phyloP scores from a whole-genome alignment of 2,113 vertebrate species.

The Pterocles burchelli region DNA sequence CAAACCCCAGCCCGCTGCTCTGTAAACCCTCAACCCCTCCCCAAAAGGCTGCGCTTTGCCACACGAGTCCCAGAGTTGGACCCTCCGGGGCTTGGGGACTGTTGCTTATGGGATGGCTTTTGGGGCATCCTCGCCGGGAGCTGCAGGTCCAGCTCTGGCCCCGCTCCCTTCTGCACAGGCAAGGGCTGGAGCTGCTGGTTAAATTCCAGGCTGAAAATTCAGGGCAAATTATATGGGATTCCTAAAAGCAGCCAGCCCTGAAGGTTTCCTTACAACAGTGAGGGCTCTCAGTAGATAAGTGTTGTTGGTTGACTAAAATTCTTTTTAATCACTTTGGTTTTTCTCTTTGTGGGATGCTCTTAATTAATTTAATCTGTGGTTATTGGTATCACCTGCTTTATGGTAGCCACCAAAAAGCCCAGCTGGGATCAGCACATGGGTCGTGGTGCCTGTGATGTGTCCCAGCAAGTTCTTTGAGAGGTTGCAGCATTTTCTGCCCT shows the following conservation, averaged over 20 bases:
- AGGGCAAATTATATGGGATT: slow-evolving; percentile 57
- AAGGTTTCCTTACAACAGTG: background rate
- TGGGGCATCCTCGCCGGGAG: background rate
- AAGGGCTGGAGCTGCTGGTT: slow-evolving; percentile 46
- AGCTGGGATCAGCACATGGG: background rate
- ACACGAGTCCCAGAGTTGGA: rapidly evolving
- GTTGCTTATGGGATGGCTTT: background rate
- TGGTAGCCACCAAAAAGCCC: background rate
- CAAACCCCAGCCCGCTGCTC: background rate
- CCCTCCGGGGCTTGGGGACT: rapidly evolving
- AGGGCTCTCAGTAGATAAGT: slow-evolving; percentile 12
- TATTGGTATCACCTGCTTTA: background rate
- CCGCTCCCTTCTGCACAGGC: background rate
- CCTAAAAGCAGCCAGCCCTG: slow-evolving; percentile 23
- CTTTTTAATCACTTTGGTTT: background rate
- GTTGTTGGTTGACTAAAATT: background rate
- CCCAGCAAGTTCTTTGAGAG: background rate
- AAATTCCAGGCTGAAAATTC: slow-evolving; percentile 65
- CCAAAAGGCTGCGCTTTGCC: background rate
- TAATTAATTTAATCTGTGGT: background rate
- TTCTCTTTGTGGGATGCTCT: background rate
- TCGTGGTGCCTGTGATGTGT: rapidly evolving
- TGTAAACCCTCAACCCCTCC: background rate
- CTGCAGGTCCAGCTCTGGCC: background rate
- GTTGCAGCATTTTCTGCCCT: background rate